These are phyloP conservation scores for Chlorospingus semifuscus DNA, from an alignment of 2,797 vertebrate genomes.

Conservation along the genomic window DNA sequence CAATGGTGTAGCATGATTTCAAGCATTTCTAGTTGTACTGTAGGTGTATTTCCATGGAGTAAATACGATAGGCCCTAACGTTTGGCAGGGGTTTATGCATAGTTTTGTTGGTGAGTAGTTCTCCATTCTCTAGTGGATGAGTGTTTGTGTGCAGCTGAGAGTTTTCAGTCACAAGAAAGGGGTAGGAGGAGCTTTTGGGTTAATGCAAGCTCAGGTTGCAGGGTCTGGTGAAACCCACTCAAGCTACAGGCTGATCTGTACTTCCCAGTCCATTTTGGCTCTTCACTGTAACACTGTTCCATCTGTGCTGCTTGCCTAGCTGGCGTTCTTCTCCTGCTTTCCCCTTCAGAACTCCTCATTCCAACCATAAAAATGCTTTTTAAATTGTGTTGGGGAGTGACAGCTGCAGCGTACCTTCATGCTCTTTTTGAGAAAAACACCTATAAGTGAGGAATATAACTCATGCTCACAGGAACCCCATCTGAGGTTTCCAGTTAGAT, in stretches of 20 bases:
- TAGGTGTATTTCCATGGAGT: not conserved
- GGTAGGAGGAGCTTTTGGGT: not conserved
- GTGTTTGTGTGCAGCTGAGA: not conserved
- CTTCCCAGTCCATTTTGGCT: not conserved
- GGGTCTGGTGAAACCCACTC: not conserved
- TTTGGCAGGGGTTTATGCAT: not conserved
- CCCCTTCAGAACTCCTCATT: not conserved
- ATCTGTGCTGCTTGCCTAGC: not conserved
- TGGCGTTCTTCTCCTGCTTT: not conserved
- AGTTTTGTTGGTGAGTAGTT: not conserved
- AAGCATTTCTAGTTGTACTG: not conserved
- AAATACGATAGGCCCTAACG: not conserved
- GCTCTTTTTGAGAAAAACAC: not conserved
- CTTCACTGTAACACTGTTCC: not conserved
- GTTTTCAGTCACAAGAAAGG: not conserved
- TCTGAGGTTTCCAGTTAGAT: not conserved
- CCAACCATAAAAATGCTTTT: not conserved
- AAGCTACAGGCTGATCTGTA: accelerated
- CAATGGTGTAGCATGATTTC: not conserved
- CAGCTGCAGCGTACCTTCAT: accelerated
- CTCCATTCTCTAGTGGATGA: not conserved
- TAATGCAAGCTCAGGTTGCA: not conserved
- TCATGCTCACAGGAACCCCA: not conserved
- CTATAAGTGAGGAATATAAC: accelerated
- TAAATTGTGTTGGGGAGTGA: not conserved